phyloP scores from a whole-genome alignment of 2,797 vertebrate genomes.

The Monodelphis domestica region DNA sequence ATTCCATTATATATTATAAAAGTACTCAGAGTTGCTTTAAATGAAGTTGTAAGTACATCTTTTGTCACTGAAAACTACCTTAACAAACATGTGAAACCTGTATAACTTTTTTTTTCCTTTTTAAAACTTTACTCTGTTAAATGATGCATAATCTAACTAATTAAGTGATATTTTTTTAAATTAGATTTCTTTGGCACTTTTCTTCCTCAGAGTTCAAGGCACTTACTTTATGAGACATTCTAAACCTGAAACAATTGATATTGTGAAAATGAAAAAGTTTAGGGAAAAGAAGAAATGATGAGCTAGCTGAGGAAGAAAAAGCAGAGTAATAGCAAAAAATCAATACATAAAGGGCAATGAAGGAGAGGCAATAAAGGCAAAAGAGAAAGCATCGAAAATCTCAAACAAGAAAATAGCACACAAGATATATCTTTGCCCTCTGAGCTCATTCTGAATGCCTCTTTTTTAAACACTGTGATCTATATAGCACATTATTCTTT shows the following conservation, averaged over 20 bases:
- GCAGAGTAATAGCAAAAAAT: background rate
- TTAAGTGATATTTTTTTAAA: background rate
- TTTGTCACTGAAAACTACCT: slow-evolving; percentile 6
- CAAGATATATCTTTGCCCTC: background rate
- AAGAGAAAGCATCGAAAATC: background rate
- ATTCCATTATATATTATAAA: slow-evolving; percentile 60
- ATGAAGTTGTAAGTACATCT: slow-evolving; percentile 48
- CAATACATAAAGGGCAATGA: background rate
- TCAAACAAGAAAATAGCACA: background rate
- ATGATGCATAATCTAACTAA: background rate
- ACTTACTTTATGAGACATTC: background rate
- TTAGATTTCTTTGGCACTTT: background rate
- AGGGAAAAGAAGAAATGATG: background rate
- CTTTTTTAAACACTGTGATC: background rate
- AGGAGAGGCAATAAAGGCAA: background rate
- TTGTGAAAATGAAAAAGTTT: background rate
- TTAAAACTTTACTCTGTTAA: background rate
- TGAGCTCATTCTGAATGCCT: background rate
- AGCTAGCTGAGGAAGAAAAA: background rate
- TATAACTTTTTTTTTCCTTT: background rate
- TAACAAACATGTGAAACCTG: slow-evolving; percentile 27
- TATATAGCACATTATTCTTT: background rate
- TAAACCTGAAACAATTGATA: background rate
- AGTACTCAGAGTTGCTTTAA: slow-evolving; percentile 69
- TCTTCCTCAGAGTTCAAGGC: background rate